A percentile compares a stretch with the other conserved stretches of the same genome.
Evolutionary conservation across 2,797 vertebrate genomes (phyloP).

Genomic region (Notolabrus celidotus): DNA sequence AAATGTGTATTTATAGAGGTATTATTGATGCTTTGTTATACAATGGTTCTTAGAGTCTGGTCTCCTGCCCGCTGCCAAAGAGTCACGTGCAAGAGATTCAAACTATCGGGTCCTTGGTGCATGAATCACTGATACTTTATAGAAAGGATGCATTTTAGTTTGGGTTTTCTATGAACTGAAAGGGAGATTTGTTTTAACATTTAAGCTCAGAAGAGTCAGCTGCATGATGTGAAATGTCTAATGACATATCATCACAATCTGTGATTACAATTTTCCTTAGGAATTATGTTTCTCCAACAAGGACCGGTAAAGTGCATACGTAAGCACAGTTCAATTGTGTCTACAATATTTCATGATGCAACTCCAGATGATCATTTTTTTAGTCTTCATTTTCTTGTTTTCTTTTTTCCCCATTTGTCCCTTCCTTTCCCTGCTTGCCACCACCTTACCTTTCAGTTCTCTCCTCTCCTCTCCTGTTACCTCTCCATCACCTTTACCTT

Average conservation of each 20-base stretch:
- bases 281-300: background rate
- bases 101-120: background rate
- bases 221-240: background rate
- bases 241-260: background rate
- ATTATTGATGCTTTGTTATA: background rate
- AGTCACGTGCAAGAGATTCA: background rate
- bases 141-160: background rate
- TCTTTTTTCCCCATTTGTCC: conserved; percentile 30
- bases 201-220: background rate
- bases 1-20: background rate
- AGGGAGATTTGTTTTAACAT: background rate
- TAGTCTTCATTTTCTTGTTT: background rate
- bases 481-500: conserved; percentile 63
- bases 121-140: background rate
- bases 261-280: background rate
- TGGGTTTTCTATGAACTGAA: background rate
- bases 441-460: conserved; percentile 2
- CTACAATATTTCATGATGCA: background rate
- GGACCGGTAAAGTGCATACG: background rate
- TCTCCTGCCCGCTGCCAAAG: background rate
- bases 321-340: background rate
- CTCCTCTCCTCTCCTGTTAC: conserved; percentile 24
- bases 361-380: background rate
- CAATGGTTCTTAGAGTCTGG: background rate
- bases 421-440: background rate